Base-by-base conservation (phyloP, 1,140 invertebrate genomes). In the Adoxophyes honmai region DNA sequence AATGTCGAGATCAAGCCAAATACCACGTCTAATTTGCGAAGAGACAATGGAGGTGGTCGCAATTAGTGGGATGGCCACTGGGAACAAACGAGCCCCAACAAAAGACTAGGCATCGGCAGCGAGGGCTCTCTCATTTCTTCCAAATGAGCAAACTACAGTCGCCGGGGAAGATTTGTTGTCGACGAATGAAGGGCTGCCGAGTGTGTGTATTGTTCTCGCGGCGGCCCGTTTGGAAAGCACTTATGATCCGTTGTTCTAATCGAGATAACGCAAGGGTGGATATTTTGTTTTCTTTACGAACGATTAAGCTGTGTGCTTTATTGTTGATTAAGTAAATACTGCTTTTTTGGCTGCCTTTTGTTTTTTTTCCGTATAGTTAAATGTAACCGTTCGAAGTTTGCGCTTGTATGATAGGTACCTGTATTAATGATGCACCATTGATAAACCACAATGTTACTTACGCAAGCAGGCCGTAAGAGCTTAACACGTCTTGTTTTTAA, bases 61-160 rank as follows among this genome's bases (percentile, higher is more conserved):
- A 88, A 88, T 88, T 88, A 88, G 85, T 85, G 72, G 74, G 79
- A 88, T 88, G 81, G 85, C 80, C 80, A 81, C 70, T 81, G 73
- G 71, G 82, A 84, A 86, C 81, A 86, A 85, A 81, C 76, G 83
- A 73, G 73, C 66, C 60, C 63, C 61, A 76, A 87, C 84, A 87
- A 87, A 85, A 83, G 81, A 73, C 57, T 61, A 69, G 68, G 76
- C 72, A 73, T 74, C 73, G 60, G 62, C 75, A 70, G 60, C 70
- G 71, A 73, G 72, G 71, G 68, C 70, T 76, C 78, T 83, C 86
- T 86, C 84, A 81, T 85, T 85, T 82, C 82, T 86, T 88, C 85
- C 85, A 86, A 88, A 88, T 86, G 85, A 88, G 79, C 82, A 85
- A 86, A 86, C 82, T 83, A 83, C 78, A 81, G 73, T 75, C 69